phyloP scores from a whole-genome alignment of 2,113 vertebrate genomes.

The Gymnarchus niloticus region DNA sequence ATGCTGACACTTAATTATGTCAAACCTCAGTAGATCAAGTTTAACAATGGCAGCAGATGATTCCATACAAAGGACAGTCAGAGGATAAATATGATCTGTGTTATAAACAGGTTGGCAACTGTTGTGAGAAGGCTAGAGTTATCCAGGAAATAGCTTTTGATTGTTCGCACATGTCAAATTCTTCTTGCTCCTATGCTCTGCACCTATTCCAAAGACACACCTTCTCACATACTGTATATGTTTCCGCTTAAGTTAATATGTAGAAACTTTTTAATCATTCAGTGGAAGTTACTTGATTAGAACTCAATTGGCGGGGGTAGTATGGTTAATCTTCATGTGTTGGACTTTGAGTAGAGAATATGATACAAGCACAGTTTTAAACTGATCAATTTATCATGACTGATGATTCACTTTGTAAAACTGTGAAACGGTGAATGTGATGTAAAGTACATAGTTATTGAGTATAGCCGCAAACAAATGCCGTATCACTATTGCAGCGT shows the following conservation, averaged over 20 bases:
- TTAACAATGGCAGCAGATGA: constrained; percentile 66
- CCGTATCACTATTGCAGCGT: too few species aligned
- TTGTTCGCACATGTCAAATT: neutral
- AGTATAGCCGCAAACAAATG: too few species aligned
- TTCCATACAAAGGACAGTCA: constrained; percentile 58
- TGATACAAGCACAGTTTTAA: too few species aligned
- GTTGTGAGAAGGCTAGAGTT: constrained; percentile 26
- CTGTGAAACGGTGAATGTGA: too few species aligned
- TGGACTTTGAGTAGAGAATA: too few species aligned
- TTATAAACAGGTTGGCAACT: constrained; percentile 42
- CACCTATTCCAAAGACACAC: neutral
- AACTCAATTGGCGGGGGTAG: too few species aligned
- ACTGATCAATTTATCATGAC: too few species aligned
- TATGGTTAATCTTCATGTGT: too few species aligned
- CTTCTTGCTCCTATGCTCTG: neutral
- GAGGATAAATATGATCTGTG: constrained; percentile 52
- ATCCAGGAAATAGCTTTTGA: neutral
- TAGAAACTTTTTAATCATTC: neutral
- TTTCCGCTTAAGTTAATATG: neutral
- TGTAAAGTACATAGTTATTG: too few species aligned
- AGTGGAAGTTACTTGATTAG: too few species aligned
- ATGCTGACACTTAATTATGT: constrained; percentile 66
- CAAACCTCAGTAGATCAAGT: constrained; percentile 63
- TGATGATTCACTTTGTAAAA: too few species aligned
- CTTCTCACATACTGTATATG: neutral